Evolutionary conservation across 2,888 invertebrate species (phyloP).

Genomic region (Idaea straminata): DNA sequence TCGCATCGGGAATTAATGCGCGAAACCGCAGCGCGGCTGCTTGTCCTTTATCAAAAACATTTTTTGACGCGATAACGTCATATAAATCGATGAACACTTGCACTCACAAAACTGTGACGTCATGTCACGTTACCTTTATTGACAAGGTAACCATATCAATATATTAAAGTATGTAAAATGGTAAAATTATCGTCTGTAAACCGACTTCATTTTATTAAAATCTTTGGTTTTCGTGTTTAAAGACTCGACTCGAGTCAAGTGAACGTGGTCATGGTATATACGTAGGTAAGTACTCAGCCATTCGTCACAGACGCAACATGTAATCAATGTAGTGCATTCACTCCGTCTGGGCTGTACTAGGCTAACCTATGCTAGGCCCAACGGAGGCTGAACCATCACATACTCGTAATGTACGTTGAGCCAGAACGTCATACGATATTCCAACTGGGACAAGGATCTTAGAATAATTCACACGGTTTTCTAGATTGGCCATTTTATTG

Average conservation of each 20-base stretch:
- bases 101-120: too few species aligned
- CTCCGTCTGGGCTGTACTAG: constrained; percentile 19
- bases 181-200: too few species aligned
- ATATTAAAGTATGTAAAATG: too few species aligned
- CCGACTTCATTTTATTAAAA: too few species aligned
- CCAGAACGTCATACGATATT: constrained; percentile 42
- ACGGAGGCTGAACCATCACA: constrained; percentile 20
- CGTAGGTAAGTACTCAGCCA: not conserved
- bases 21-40: too few species aligned
- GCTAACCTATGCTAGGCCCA: constrained; percentile 32
- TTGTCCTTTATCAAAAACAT: too few species aligned
- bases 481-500: constrained; percentile 40
- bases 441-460: constrained; percentile 43
- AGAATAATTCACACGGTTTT: constrained; percentile 58
- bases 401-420: not conserved
- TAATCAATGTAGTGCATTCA: constrained; percentile 36
- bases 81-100: too few species aligned
- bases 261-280: not conserved
- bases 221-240: not conserved
- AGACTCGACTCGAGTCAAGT: not conserved
- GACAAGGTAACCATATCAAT: too few species aligned
- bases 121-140: too few species aligned
- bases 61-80: too few species aligned
- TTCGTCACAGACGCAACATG: not conserved
- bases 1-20: too few species aligned